A percentile compares a stretch with the other conserved stretches of the same genome.
Conservation (phyloP, 2,888 invertebrate genomes). For the Drosophila heteroneura region DNA sequence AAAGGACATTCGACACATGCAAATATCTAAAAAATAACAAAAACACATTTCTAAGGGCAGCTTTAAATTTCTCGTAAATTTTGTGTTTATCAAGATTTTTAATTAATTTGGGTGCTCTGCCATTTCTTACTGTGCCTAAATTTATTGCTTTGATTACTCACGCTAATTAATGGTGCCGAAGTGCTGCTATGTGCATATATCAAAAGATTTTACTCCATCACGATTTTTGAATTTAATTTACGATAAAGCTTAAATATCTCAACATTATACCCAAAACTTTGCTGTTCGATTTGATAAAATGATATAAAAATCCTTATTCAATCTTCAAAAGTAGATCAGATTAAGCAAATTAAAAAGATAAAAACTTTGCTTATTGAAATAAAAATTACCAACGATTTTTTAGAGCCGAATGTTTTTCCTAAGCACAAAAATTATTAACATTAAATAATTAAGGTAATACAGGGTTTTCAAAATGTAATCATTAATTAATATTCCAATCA, state of each 20-base stretch:
- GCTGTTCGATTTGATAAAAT: neutral
- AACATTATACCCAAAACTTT: neutral
- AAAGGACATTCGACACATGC: constrained; percentile 17
- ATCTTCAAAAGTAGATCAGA: neutral
- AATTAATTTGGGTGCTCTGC: neutral
- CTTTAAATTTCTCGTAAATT: neutral
- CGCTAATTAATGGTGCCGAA: constrained; percentile 8
- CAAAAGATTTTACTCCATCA: neutral
- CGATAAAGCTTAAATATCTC: neutral
- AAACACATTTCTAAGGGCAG: neutral
- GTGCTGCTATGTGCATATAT: constrained; percentile 9
- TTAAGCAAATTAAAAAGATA: neutral
- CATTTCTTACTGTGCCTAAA: neutral
- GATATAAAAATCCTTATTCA: neutral
- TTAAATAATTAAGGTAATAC: neutral
- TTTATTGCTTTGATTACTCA: neutral
- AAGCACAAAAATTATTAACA: neutral
- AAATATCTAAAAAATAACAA: constrained; percentile 12
- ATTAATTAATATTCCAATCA: neutral
- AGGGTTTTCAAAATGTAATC: neutral
- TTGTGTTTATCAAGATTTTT: neutral
- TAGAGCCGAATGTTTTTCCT: neutral
- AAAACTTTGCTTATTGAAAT: neutral
- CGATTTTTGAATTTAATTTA: constrained; percentile 9
- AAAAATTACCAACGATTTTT: neutral